phyloP scores from a whole-genome alignment of 2,113 vertebrate genomes.

The Microcebus jonahi region DNA sequence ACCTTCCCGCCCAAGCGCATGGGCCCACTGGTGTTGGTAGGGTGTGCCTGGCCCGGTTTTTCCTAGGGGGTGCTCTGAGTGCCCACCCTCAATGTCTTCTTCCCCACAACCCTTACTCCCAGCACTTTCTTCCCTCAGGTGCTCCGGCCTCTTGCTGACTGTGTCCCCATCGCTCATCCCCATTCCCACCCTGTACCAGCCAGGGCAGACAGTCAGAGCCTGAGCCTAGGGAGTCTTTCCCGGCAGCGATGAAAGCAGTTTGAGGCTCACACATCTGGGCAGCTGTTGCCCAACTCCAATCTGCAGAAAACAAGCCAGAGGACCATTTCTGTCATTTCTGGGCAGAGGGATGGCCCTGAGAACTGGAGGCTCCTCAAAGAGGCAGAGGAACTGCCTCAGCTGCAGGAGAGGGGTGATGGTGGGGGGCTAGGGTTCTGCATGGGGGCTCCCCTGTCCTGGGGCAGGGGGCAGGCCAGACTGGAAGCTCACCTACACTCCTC shows the following conservation, averaged over 20 bases:
- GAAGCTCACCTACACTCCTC: background rate
- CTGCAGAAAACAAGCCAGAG: background rate
- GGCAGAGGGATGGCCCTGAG: background rate
- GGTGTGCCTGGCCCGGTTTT: background rate
- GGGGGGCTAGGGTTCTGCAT: background rate
- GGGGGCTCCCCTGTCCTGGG: background rate
- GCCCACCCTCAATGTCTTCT: background rate
- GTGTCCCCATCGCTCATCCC: background rate
- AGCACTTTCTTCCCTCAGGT: background rate
- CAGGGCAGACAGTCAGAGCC: rapidly evolving
- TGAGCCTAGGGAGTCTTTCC: background rate
- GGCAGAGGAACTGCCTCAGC: background rate
- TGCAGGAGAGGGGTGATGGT: background rate
- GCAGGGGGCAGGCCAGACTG: background rate
- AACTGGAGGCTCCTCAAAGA: background rate
- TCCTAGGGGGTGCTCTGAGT: background rate
- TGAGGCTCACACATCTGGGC: background rate
- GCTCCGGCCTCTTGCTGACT: background rate
- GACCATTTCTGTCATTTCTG: background rate
- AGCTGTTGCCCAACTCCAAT: background rate
- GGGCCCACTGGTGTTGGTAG: background rate
- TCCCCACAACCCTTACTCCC: background rate
- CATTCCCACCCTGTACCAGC: background rate
- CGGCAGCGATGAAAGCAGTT: background rate
- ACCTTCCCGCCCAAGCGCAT: rapidly evolving